phyloP scores from a whole-genome alignment of 2,797 vertebrate species.

The Amazona ochrocephala region DNA sequence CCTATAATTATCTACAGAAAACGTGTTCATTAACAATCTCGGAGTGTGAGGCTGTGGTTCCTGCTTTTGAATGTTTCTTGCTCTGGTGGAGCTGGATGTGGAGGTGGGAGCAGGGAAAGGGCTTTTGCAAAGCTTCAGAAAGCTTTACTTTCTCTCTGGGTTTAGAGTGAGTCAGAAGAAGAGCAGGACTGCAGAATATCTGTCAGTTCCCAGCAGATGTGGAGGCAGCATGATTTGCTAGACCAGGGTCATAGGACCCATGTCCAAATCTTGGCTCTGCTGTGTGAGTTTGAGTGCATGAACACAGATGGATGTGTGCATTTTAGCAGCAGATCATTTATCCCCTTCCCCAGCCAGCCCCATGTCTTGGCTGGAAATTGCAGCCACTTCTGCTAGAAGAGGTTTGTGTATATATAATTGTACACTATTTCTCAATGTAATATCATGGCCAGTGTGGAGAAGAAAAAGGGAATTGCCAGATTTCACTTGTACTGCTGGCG shows the following conservation, averaged over 20 bases:
- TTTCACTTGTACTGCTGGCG: not conserved
- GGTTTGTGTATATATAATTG: not conserved
- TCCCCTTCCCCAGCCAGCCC: not conserved
- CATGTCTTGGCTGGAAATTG: not conserved
- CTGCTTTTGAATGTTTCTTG: not conserved
- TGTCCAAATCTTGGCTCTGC: not conserved
- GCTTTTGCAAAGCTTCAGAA: not conserved
- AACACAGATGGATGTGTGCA: not conserved
- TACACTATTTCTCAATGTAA: not conserved
- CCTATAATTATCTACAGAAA: slow-evolving; percentile 82
- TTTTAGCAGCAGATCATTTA: not conserved
- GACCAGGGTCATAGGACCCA: not conserved
- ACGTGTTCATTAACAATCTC: slow-evolving; percentile 77
- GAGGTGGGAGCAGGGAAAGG: not conserved
- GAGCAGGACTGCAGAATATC: not conserved
- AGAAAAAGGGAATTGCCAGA: not conserved
- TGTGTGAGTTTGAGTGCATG: fast-evolving
- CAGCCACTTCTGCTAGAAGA: not conserved
- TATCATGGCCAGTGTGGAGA: not conserved
- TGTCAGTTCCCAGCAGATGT: not conserved
- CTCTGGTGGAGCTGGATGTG: not conserved
- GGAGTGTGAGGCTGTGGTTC: slow-evolving; percentile 48
- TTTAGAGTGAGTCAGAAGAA: not conserved
- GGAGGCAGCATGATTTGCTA: not conserved
- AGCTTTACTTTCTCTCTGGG: not conserved